These are phyloP conservation scores for Amiota mariae DNA, from an alignment of 2,888 invertebrate species.

Conservation along the genomic window DNA sequence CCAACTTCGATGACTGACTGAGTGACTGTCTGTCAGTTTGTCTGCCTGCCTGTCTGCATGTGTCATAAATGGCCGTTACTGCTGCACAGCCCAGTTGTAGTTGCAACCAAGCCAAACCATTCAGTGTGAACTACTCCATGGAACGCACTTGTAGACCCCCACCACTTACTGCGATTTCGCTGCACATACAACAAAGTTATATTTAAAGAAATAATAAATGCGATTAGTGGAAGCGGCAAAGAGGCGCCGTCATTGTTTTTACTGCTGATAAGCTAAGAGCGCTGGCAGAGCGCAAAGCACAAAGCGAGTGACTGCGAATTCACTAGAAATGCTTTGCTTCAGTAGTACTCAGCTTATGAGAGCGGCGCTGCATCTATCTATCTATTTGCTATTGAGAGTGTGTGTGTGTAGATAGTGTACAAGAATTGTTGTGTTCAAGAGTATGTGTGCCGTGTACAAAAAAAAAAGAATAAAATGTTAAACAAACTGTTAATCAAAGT, in stretches of 20 bases:
- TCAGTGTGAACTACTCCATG: not conserved
- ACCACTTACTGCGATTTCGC: not conserved
- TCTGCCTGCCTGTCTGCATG: constrained; percentile 5
- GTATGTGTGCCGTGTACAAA: no score
- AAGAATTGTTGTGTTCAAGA: no score
- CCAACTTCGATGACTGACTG: not conserved
- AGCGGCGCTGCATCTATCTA: no score
- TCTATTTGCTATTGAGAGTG: no score
- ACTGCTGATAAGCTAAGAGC: constrained; percentile 37
- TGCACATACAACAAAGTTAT: constrained; percentile 12
- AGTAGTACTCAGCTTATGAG: no score
- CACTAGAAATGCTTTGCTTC: no score
- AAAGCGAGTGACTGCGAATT: no score
- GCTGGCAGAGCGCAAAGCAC: not conserved
- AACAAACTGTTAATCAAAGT: no score
- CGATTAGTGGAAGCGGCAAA: constrained; percentile 47
- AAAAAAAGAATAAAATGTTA: no score
- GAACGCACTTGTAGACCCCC: constrained; percentile 7
- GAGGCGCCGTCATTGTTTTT: constrained; percentile 51
- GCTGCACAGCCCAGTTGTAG: not conserved
- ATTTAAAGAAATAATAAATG: constrained; percentile 15
- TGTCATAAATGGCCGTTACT: constrained; percentile 11
- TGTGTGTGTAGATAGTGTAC: no score
- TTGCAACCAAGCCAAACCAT: constrained; percentile 1
- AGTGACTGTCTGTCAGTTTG: not conserved